Conservation (phyloP, 2,888 invertebrate species). For the Crocallis elinguaria region DNA sequence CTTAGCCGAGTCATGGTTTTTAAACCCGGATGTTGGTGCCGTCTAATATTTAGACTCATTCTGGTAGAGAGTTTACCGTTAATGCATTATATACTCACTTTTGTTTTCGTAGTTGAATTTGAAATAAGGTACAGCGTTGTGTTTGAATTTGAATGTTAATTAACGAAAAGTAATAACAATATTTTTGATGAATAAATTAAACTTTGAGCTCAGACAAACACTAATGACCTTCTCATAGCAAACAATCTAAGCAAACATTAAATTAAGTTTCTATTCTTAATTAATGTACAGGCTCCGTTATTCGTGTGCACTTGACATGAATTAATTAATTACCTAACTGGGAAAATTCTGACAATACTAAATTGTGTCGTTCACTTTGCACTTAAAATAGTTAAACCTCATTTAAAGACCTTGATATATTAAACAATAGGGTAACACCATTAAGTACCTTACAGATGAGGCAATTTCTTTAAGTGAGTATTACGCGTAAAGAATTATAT, state of each 20-base stretch:
- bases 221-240: constrained; percentile 19
- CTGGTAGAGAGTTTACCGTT: constrained; percentile 72
- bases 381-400: constrained; percentile 36
- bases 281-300: constrained; percentile 57
- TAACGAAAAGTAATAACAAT: not conserved
- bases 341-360: constrained; percentile 68
- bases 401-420: constrained; percentile 43
- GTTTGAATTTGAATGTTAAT: not conserved
- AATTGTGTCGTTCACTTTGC: constrained; percentile 31
- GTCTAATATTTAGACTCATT: constrained; percentile 69
- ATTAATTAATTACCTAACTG: constrained; percentile 60
- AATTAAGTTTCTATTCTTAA: constrained; percentile 62
- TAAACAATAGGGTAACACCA: constrained; percentile 42
- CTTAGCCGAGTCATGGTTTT: constrained; percentile 61
- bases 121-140: constrained; percentile 15
- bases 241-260: constrained; percentile 63
- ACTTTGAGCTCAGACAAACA: not conserved
- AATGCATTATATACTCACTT: constrained; percentile 74
- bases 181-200: not conserved
- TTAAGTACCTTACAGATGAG: not conserved
- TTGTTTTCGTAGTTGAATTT: constrained; percentile 67
- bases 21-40: constrained; percentile 68
- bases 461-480: too few relatives aligned
- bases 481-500: not conserved
- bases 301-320: constrained; percentile 72